Evolutionary conservation across 2,797 vertebrate genomes (phyloP).

Genomic region (Syndactyla subalaris): DNA sequence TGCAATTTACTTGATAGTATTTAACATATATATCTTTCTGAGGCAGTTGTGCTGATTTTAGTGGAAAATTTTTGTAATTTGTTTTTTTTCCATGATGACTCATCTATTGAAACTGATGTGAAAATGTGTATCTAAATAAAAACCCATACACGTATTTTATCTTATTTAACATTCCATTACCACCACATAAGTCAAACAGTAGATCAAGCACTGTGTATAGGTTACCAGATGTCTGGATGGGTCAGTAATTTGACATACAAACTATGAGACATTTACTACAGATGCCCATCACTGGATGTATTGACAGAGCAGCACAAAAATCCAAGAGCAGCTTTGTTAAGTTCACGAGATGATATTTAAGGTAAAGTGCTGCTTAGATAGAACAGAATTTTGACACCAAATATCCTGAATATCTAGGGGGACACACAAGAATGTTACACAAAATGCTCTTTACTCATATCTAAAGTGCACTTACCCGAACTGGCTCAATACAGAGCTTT

Average conservation of each 20-base stretch:
- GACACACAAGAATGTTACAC: not conserved
- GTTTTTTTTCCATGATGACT: not conserved
- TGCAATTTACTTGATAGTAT: not conserved
- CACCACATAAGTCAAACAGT: not conserved
- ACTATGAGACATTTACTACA: not conserved
- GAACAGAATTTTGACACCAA: not conserved
- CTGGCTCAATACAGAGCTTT: not conserved
- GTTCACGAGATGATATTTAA: not conserved
- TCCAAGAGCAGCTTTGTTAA: fast-evolving
- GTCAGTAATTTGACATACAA: not conserved
- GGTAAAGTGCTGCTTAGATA: not conserved
- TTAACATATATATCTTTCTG: not conserved
- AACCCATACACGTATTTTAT: not conserved
- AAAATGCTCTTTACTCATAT: not conserved
- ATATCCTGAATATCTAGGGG: not conserved
- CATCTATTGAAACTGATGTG: not conserved
- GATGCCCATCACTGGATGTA: not conserved
- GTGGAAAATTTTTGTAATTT: not conserved
- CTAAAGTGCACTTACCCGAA: not conserved
- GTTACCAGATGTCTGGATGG: not conserved
- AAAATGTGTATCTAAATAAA: not conserved
- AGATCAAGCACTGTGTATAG: not conserved
- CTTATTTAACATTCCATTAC: not conserved
- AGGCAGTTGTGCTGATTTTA: not conserved
- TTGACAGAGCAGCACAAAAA: not conserved